Base-by-base conservation (phyloP, 2,113 vertebrate genomes). In the Pluvialis apricaria region DNA sequence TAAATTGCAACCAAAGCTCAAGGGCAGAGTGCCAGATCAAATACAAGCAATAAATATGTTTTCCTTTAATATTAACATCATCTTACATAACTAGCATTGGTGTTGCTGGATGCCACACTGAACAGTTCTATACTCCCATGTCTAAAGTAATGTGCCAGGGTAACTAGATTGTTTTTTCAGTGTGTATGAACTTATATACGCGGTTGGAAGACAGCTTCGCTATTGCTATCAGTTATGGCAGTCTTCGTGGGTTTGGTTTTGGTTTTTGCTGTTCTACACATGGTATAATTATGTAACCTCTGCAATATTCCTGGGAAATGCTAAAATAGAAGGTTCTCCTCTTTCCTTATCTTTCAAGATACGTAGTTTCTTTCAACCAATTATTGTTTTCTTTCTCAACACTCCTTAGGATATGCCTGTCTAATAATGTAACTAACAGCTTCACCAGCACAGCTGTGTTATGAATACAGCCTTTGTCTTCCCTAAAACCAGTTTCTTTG, bases 111-210 rank as follows among this genome's bases (percentile, higher is more conserved):
- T 79, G 15, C 5, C 57, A 90, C 34, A 55, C 10, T 25, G 13
- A 88, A 19, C 13, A 60, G 16, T 68, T 73, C 34, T 73, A 19
- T 12, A 19, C 8, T 87, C 0, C 0, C 34, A 14, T 34, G 5
- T 52, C 11, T 52, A 42, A 89, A 82, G 6, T 17, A 82, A 71
- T 11, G 34, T 75, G 45, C 24, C 21, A 73, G 15, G 20, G 12
- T 6, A 84, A 15, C 9, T 25, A 10, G 21, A n/a, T 22, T 68
- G 13, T 49, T 76, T 91, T 38, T 34, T 77, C 5, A 25, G 5
- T 19, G 20, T 62, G 5, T 77, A 36, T 69, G 54, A 84, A 55
- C 10, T 55, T 60, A 15, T 5, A n/a, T 6, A 31, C 19, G 14
- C 29, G 19, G 5, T 16, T 78, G 78, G 36, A 90, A 69, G 29